phyloP scores from a whole-genome alignment of 2,888 invertebrate genomes.

The Amphimallon solstitiale region DNA sequence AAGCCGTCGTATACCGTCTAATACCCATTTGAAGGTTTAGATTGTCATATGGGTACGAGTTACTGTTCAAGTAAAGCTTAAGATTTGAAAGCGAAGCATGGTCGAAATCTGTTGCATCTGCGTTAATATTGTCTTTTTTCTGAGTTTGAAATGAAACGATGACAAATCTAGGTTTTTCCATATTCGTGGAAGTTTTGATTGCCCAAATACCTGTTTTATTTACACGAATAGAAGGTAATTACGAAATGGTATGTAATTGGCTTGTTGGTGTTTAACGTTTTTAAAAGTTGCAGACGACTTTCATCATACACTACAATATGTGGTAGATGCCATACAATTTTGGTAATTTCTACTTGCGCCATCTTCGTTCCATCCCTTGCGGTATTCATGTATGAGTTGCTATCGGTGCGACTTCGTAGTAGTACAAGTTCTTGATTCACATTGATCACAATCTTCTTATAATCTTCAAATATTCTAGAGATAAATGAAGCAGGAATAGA shows the following conservation, averaged over 20 bases:
- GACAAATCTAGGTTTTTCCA: conserved; percentile 30
- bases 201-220: conserved; percentile 52
- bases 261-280: neutral
- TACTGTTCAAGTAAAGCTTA: no score
- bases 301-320: conserved; percentile 45
- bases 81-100: conserved; percentile 36
- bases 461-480: conserved; percentile 56
- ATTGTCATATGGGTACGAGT: neutral
- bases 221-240: conserved; percentile 53
- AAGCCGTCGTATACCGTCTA: neutral
- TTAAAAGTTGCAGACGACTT: conserved; percentile 47
- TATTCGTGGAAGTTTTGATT: conserved; percentile 10
- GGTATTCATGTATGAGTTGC: conserved; percentile 38
- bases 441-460: conserved; percentile 36
- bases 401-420: conserved; percentile 45
- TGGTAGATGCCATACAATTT: conserved; percentile 46
- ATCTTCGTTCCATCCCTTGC: conserved; percentile 17
- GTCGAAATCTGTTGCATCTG: conserved; percentile 40
- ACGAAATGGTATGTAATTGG: conserved; percentile 46
- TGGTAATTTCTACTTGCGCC: conserved; percentile 6
- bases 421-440: conserved; percentile 42
- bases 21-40: conserved; percentile 23
- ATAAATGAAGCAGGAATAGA: conserved; percentile 50
- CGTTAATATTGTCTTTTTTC: neutral
- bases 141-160: conserved; percentile 35